Conservation (phyloP, 2,113 vertebrate genomes). For the Trinectes maculatus region DNA sequence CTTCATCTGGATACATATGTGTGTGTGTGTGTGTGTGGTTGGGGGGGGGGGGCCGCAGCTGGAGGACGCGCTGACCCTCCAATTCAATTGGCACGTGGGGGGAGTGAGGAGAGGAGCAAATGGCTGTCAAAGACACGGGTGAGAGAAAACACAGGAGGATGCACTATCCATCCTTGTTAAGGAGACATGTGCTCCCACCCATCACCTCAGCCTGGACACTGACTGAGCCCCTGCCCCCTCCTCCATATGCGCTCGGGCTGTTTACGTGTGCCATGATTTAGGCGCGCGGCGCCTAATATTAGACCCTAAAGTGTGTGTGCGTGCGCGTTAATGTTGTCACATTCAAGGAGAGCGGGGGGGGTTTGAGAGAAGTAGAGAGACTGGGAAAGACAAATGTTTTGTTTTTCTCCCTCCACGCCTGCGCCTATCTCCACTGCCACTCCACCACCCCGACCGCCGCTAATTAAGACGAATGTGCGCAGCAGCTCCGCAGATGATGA, state of each 20-base stretch:
- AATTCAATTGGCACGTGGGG: conserved; percentile 48
- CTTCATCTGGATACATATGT: conserved; percentile 34
- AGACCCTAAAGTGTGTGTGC: conserved; percentile 24
- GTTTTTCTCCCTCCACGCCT: conserved; percentile 14
- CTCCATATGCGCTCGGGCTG: conserved; percentile 29
- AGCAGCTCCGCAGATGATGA: conserved; percentile 59
- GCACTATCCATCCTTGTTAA: conserved; percentile 51
- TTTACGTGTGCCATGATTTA: conserved; percentile 41
- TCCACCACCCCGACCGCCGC: conserved; percentile 21
- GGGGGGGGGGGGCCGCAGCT: conserved; percentile 65
- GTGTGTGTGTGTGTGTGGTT: conserved; percentile 36
- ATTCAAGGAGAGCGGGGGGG: conserved; percentile 1
- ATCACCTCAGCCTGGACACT: conserved; percentile 28
- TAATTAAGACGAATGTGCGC: conserved; percentile 75
- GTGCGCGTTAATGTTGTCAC: conserved; percentile 20
- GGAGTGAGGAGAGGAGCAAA: conserved; percentile 8
- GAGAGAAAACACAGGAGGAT: conserved; percentile 29
- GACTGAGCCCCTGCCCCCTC: conserved; percentile 32
- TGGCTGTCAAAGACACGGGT: conserved; percentile 45
- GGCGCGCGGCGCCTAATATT: conserved; percentile 52
- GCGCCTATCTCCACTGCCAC: conserved; percentile 45
- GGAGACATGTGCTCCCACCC: conserved; percentile 28
- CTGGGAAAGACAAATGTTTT: conserved; percentile 26
- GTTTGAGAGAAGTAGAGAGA: conserved; percentile 2
- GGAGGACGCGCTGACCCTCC: conserved; percentile 45